Conservation (phyloP, 1,140 invertebrate genomes). For the Lamellibrachia luymesi region DNA sequence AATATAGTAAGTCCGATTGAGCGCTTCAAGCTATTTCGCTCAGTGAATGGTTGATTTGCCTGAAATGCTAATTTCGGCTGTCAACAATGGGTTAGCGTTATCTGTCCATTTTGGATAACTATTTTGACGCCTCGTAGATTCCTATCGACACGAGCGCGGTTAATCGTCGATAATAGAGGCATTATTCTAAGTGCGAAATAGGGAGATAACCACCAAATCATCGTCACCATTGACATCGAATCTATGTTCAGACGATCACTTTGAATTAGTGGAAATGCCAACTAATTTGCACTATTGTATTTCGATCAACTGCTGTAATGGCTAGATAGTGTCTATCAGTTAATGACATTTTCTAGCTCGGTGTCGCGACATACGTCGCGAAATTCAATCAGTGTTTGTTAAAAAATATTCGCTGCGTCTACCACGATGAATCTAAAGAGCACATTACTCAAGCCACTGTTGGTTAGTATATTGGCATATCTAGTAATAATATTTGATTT, state of each 20-base stretch:
- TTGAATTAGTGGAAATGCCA: conserved; percentile 5
- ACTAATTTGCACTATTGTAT: background rate
- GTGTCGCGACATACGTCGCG: background rate
- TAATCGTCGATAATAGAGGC: background rate
- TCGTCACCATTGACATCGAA: background rate
- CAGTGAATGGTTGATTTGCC: background rate
- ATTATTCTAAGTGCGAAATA: background rate
- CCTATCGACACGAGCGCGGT: background rate
- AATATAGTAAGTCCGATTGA: background rate
- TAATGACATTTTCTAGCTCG: background rate
- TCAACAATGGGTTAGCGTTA: background rate
- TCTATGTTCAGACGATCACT: background rate
- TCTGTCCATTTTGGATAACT: background rate
- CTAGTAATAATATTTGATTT: background rate
- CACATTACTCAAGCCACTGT: background rate
- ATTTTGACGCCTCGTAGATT: background rate
- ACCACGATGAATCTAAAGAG: background rate
- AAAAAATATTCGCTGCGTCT: background rate
- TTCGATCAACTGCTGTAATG: background rate
- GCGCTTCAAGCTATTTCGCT: background rate
- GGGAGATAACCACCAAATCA: background rate
- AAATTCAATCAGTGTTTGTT: background rate
- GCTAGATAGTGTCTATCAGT: background rate
- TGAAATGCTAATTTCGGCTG: background rate
- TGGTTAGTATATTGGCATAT: background rate